Evolutionary conservation across 2,888 invertebrate species (phyloP), one percentile per base, ranked within the genome.

Genomic region (Mimas tiliae): DNA sequence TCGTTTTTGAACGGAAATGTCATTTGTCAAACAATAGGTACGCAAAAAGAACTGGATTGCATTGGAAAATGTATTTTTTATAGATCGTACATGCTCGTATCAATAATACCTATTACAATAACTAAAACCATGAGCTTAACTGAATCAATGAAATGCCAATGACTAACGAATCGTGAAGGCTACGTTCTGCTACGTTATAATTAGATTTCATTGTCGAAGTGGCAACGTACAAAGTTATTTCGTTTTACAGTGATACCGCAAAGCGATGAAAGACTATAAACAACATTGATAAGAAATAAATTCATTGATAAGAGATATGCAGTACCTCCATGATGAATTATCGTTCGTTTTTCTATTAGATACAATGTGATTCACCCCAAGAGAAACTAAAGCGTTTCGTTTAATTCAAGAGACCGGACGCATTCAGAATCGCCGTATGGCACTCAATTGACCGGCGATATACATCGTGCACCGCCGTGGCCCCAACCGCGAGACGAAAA

Each of bases 381-480:
- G 58, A 48, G 42, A 55, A 38, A 58, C 48, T 58, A 55, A 58
- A 63, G 47, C 58, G 42, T 65, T 34, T 52, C 64, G 65, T 69
- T 69, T 70, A 65, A 71, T 70, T 72, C 66, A 63, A 84, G 84
- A 72, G 73, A 82, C 65, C 80, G 73, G 33, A 68, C 70, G 64
- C 78, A 82, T 63, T 73, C 74, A 74, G 87, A 84, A 65, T 79
- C 73, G 51, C 68, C 78, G 21, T 81, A 86, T 70, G 80, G 76
- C 63, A 73, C 75, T 62, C 80, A 77, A 42, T 63, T 82, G 69
- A 88, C 86, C 76, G 84, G 86, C 27, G 73, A 75, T 65, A 71
- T 77, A 58, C 77, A 71, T 65, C 79, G 75, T 68, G 79, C 79
- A 63, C 83, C 85, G 19, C 79, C 78, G 72, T 85, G 86, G 83